Percentiles rank a stretch among this genome's conserved stretches.
phyloP scores from a whole-genome alignment of 2,113 vertebrate species.

The Leptocoma aspasia region DNA sequence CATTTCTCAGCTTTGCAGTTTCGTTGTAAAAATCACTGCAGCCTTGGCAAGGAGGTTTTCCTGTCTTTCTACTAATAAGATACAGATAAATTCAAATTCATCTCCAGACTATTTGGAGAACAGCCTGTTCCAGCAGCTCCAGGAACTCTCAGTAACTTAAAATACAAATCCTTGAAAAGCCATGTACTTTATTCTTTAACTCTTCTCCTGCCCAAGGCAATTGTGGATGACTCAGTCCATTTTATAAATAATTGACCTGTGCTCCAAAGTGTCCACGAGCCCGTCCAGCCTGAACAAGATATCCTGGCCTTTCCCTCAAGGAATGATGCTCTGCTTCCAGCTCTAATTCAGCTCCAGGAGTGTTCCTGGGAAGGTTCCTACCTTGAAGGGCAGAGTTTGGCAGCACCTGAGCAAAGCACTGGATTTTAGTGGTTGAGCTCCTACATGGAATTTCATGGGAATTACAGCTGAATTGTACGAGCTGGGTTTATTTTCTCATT shows the following conservation, averaged over 20 bases:
- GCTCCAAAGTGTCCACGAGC: neutral
- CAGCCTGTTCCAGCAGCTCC: neutral
- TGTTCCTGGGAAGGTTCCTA: neutral
- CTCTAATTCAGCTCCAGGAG: slow-evolving; percentile 26
- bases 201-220: neutral
- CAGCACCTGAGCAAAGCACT: neutral
- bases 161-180: neutral
- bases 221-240: neutral
- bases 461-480: neutral
- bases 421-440: neutral
- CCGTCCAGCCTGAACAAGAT: neutral
- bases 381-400: neutral
- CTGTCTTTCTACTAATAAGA: neutral
- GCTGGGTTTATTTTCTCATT: neutral
- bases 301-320: neutral
- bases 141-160: neutral
- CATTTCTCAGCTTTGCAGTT: neutral
- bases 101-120: neutral
- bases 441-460: neutral
- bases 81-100: neutral
- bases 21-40: neutral
- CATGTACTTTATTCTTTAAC: neutral
- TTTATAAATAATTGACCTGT: neutral
- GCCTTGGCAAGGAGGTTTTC: neutral
- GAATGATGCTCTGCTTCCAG: neutral